A percentile compares a stretch with the other conserved stretches of the same genome.
Evolutionary conservation across 2,113 vertebrate species (phyloP).

Genomic region (Ammospiza nelsoni): DNA sequence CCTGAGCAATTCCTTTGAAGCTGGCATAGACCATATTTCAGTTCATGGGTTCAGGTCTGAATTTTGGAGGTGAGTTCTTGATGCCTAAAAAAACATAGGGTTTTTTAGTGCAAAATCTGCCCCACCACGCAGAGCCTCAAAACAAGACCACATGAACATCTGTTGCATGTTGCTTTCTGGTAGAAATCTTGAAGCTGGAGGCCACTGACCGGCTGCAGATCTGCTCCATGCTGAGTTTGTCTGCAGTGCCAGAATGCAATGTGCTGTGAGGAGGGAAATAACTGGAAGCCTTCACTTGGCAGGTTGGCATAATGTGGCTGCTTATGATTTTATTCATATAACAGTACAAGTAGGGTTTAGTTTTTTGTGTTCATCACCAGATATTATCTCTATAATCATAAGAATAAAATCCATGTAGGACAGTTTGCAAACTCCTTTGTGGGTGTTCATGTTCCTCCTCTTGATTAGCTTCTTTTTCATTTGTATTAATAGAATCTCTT

Average conservation of each 20-base stretch:
- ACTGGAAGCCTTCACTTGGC: neutral
- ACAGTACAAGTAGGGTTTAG: neutral
- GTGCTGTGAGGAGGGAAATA: neutral
- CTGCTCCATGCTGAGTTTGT: neutral
- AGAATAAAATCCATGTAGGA: neutral
- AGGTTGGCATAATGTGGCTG: neutral
- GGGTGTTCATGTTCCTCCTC: neutral
- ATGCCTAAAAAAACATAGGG: neutral
- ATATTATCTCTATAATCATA: neutral
- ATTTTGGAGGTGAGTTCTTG: neutral
- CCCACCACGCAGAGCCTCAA: neutral
- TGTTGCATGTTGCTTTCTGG: neutral
- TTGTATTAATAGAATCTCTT: neutral
- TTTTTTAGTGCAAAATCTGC: neutral
- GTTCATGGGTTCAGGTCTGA: neutral
- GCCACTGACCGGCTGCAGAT: neutral
- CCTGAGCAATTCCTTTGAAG: neutral
- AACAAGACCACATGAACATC: neutral
- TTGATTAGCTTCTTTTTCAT: neutral
- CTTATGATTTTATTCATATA: neutral
- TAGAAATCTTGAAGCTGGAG: neutral
- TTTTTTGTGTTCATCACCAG: neutral
- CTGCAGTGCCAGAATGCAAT: neutral
- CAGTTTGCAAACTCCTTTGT: slow-evolving; percentile 13
- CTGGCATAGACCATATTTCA: neutral